Conservation (phyloP, 2,888 invertebrate species). For the Dorcus parallelipipedus region DNA sequence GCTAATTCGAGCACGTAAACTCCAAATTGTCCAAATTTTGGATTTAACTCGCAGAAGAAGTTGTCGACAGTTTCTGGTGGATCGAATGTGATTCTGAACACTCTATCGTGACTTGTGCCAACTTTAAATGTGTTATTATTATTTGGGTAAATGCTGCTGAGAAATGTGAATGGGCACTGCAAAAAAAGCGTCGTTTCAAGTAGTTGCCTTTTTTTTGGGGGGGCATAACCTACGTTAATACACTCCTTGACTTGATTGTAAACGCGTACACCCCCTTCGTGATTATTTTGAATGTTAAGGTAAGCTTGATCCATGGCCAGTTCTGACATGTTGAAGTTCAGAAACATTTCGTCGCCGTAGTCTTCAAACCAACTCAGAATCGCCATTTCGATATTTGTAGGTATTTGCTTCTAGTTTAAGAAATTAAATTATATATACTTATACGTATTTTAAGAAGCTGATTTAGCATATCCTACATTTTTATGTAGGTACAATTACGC, state of each 20-base stretch:
- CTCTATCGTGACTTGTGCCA: conserved; percentile 7
- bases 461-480: too few relatives aligned
- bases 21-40: conserved; percentile 67
- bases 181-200: not conserved
- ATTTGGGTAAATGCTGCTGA: not conserved
- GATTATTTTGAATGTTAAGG: conserved; percentile 47
- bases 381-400: conserved; percentile 16
- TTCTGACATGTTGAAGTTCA: conserved; percentile 56
- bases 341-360: conserved; percentile 52
- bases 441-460: too few relatives aligned
- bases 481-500: too few relatives aligned
- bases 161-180: conserved; percentile 29
- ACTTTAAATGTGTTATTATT: not conserved
- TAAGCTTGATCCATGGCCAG: conserved; percentile 68
- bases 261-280: conserved; percentile 50
- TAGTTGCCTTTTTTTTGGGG: not conserved
- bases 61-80: conserved; percentile 40
- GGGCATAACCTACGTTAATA: conserved; percentile 58
- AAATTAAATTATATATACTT: too few relatives aligned
- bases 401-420: too few relatives aligned
- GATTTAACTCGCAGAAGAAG: conserved; percentile 57
- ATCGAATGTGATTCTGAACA: conserved; percentile 19
- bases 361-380: conserved; percentile 59
- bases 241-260: conserved; percentile 71
- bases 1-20: conserved; percentile 62